These are phyloP conservation scores for Drosophila virilis DNA, from an alignment of 1,140 invertebrate species.

Conservation along the genomic window DNA sequence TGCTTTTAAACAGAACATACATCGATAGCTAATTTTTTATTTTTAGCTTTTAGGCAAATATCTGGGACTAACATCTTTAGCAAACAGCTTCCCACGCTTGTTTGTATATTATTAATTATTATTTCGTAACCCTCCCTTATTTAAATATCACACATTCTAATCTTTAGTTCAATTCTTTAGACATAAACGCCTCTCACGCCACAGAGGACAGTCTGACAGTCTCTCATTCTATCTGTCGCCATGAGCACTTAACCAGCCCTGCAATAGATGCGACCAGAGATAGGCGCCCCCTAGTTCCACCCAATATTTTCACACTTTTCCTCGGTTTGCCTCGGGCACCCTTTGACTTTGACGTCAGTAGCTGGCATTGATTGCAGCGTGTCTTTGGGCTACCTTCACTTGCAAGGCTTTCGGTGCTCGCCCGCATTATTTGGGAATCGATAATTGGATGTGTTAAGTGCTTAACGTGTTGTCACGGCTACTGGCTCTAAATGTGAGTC, in stretches of 20 bases:
- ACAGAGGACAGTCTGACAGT: not conserved
- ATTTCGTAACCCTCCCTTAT: not conserved
- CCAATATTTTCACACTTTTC: slow-evolving; percentile 15
- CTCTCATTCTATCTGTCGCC: not conserved
- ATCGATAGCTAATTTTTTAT: not conserved
- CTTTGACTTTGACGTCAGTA: slow-evolving; percentile 62
- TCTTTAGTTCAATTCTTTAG: not conserved
- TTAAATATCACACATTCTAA: not conserved
- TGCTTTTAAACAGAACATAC: not conserved
- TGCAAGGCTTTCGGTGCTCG: slow-evolving; percentile 4
- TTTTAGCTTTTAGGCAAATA: too few relatives aligned
- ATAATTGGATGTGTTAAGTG: slow-evolving; percentile 69
- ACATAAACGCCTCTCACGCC: not conserved
- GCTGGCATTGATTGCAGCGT: slow-evolving; percentile 60
- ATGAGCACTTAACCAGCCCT: slow-evolving; percentile 11
- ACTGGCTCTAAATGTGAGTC: slow-evolving; percentile 36
- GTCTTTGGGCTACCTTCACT: slow-evolving; percentile 30
- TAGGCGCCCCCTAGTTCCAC: not conserved
- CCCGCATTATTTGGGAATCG: slow-evolving; percentile 64
- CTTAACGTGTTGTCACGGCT: slow-evolving; percentile 44
- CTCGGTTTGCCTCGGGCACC: not conserved
- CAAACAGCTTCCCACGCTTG: not conserved
- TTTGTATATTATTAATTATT: not conserved
- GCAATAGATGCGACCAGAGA: not conserved
- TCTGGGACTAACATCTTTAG: not conserved